Evolutionary conservation across 2,113 vertebrate species (phyloP).

Genomic region (Heloderma charlesbogerti): DNA sequence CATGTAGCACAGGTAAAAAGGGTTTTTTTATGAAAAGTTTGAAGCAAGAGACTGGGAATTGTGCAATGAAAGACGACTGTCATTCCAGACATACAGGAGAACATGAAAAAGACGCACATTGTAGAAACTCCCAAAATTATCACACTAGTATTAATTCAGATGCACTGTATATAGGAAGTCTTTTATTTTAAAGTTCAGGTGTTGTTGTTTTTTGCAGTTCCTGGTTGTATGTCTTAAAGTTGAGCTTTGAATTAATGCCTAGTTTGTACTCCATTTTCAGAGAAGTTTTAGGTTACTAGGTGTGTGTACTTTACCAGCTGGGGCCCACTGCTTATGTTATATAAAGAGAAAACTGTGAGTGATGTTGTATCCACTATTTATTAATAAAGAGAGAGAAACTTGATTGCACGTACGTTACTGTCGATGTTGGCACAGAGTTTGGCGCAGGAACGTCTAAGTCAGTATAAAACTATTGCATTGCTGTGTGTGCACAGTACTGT

Average conservation of each 20-base stretch:
- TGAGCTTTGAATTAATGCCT: neutral
- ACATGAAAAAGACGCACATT: neutral
- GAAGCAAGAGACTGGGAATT: neutral
- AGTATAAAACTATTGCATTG: constrained; percentile 49
- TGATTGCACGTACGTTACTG: constrained; percentile 28
- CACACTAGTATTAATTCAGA: neutral
- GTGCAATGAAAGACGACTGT: fast-evolving
- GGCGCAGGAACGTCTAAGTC: constrained; percentile 39
- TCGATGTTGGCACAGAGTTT: constrained; percentile 42
- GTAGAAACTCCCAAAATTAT: neutral
- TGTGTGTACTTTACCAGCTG: constrained; percentile 2
- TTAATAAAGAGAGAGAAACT: constrained; percentile 30
- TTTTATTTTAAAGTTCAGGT: constrained; percentile 28
- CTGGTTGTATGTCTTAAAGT: neutral
- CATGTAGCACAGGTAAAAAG: neutral
- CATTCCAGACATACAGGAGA: neutral
- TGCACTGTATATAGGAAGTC: neutral
- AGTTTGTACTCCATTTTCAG: neutral
- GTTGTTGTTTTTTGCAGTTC: too few relatives aligned
- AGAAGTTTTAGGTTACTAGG: neutral
- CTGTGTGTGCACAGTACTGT: constrained; percentile 9
- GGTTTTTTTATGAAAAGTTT: neutral
- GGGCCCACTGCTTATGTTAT: constrained; percentile 6
- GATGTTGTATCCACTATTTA: constrained; percentile 46
- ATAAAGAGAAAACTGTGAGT: neutral